These are phyloP conservation scores for Aphidius ervi DNA, from an alignment of 1,140 invertebrate species.

Conservation along the genomic window DNA sequence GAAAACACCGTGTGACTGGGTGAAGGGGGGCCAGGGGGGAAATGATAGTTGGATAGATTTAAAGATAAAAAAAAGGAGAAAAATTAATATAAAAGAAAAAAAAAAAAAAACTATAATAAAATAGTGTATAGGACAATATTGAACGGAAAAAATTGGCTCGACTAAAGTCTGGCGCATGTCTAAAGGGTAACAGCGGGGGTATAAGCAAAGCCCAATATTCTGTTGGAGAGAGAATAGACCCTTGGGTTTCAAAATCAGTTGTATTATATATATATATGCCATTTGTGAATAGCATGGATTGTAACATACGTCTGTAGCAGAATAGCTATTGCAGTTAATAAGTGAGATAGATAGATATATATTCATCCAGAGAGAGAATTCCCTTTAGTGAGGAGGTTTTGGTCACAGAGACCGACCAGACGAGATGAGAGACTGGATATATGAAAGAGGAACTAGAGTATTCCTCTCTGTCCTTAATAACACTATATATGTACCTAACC, in stretches of 20 bases:
- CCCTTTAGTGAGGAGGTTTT: no score
- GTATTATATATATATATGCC: constrained; percentile 9
- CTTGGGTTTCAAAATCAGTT: background rate
- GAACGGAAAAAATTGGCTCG: constrained; percentile 21
- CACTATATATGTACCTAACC: background rate
- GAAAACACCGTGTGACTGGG: background rate
- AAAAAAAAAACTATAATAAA: background rate
- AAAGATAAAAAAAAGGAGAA: background rate
- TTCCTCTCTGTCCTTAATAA: background rate
- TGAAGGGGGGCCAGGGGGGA: background rate
- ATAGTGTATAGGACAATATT: constrained; percentile 13
- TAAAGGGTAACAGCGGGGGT: constrained; percentile 11
- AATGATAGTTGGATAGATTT: background rate
- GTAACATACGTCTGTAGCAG: constrained; percentile 19
- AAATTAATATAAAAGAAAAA: background rate
- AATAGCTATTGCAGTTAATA: no score
- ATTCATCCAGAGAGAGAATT: no score
- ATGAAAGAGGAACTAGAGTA: background rate
- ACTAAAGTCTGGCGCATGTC: constrained; percentile 15
- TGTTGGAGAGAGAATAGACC: background rate
- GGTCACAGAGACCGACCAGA: no score
- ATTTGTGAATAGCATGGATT: constrained; percentile 2
- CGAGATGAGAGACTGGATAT: background rate
- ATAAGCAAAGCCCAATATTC: constrained; percentile 15
- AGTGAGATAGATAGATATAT: no score